Conservation (phyloP, 30 jellyfish, hydroid and myxozoan species). For the Aurelia sp. region DNA sequence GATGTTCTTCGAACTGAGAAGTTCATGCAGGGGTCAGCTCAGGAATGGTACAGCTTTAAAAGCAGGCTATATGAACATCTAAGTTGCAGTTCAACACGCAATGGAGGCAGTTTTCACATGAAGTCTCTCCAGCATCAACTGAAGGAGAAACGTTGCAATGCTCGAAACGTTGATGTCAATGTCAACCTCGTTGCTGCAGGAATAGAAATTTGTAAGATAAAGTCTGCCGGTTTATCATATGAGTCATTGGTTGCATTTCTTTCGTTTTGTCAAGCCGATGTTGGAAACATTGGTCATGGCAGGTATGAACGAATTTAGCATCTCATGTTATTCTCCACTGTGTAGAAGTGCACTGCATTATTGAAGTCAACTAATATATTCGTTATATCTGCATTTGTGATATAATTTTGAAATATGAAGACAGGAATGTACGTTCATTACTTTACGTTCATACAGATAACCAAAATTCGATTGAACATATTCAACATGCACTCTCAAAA, state of each 20-base stretch:
- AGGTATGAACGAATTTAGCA: conserved; percentile 6
- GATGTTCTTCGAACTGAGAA: no score
- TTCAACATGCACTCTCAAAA: no score
- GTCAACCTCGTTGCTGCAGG: conserved; percentile 50
- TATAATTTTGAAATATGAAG: no score
- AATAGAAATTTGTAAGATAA: conserved; percentile 45
- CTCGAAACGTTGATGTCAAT: conserved; percentile 21
- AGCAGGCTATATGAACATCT: conserved; percentile 19
- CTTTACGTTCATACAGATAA: no score
- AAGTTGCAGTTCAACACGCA: conserved; percentile 38
- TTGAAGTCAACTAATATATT: no score
- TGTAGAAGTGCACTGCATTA: no score
- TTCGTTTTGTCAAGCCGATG: no score
- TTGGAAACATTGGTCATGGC: conserved; percentile 66
- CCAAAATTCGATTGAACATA: no score
- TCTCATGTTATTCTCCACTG: background rate
- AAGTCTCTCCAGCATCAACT: conserved; percentile 35
- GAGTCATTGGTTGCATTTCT: conserved; percentile 50
- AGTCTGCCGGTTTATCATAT: conserved; percentile 52
- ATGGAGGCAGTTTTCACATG: conserved; percentile 46
- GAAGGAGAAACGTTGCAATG: conserved; percentile 29
- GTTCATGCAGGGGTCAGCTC: conserved; percentile 36
- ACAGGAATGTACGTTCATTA: no score
- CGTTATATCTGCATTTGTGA: no score
- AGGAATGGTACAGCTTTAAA: conserved; percentile 62